Base-by-base conservation (phyloP, 2,888 invertebrate species). In the Cheilosia scutellata region DNA sequence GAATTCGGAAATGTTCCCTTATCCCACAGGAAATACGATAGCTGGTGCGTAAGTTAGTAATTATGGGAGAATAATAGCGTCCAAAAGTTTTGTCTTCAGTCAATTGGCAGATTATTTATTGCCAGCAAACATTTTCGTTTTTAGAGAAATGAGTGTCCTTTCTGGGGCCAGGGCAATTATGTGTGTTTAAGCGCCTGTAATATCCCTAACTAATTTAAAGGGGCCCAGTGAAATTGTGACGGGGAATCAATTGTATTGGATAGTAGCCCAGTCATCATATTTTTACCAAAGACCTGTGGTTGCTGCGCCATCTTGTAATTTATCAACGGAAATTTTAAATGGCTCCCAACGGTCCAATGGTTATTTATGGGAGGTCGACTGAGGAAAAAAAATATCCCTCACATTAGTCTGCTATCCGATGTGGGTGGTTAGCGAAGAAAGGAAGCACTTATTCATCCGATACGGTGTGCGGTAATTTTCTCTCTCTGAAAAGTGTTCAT, bases 231-330 rank as follows among this genome's bases (percentile, higher is more conserved):
- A 16, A 57, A 66, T 74, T 68, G 37, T 58, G 63, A 40, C 63
- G 70, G 79, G 47, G 65, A 84, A 84, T 84, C 74, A 70, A 84
- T 84, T 79, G 63, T 58, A 70, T 79, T 60, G 42, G 77, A 82
- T 49, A 42, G 20, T 11, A 4, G n/a, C 11, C 16, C 33, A 31
- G 31, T 37, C 57, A 20, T 16, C 27, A 49, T 63, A 20, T 20
- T 47, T 31, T 16, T 47, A 5, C 57, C 4, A 20, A 0, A 6
- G 25, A 3, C 20, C 20, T n/a, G 9, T 3, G 9, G 40, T 42
- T 40, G 16, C 37, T 20, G 53, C 16, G n/a, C 37, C 33, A 47
- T 9, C 44, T 31, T 42, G 57, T 58, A 60, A 80, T 80, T 74
- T 80, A 80, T 74, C 66, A 74, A 44, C 66, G 37, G 49, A 60